phyloP scores from a whole-genome alignment of 1,140 invertebrate species.

The Lordiphosa collinella region DNA sequence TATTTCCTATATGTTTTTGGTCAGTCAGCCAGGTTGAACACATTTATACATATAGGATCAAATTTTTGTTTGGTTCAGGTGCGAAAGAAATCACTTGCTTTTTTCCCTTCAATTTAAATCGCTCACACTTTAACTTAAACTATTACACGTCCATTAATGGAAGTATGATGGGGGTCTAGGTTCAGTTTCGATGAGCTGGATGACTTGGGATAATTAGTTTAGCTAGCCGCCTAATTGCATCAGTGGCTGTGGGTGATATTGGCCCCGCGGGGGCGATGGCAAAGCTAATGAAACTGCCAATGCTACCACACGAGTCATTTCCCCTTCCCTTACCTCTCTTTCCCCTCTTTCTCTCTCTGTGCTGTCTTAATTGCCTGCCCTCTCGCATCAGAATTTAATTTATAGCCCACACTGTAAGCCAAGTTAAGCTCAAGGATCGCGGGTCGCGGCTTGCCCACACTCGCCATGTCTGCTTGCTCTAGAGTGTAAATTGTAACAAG shows the following conservation, averaged over 20 bases:
- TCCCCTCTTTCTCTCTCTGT: background rate
- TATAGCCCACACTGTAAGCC: conserved; percentile 52
- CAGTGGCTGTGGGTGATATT: conserved; percentile 26
- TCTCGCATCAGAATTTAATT: conserved; percentile 66
- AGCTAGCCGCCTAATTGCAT: conserved; percentile 61
- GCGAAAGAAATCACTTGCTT: too few relatives aligned
- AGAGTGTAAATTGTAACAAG: conserved; percentile 48
- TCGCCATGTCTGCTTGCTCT: conserved; percentile 28
- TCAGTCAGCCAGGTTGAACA: too few relatives aligned
- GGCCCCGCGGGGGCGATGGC: conserved; percentile 12
- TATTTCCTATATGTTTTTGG: too few relatives aligned
- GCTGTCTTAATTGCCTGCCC: conserved; percentile 51
- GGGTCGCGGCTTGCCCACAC: conserved; percentile 11
- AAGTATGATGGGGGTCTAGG: background rate
- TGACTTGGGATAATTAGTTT: conserved; percentile 61
- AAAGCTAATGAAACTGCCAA: conserved; percentile 68
- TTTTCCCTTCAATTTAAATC: too few relatives aligned
- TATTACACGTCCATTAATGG: too few relatives aligned
- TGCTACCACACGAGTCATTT: conserved; percentile 40
- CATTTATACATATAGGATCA: too few relatives aligned
- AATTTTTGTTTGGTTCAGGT: too few relatives aligned
- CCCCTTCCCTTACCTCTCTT: background rate
- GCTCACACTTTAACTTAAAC: background rate
- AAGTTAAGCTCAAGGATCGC: conserved; percentile 36
- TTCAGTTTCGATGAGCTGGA: conserved; percentile 15